phyloP scores from a whole-genome alignment of 1,140 invertebrate genomes.

The Brachionus asplanchnoidis region DNA sequence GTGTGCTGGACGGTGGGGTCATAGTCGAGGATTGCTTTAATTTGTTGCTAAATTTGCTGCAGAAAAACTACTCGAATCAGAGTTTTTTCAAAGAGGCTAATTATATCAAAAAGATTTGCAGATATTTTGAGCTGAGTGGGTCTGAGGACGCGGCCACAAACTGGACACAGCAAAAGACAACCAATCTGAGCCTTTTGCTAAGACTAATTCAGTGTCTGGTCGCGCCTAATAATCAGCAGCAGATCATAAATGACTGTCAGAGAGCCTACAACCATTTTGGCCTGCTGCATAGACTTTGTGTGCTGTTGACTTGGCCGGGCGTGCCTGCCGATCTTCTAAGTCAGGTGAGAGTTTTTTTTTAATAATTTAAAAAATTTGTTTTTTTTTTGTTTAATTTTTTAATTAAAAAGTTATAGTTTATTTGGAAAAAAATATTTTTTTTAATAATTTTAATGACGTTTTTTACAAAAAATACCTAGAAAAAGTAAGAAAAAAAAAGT shows the following conservation, averaged over 20 bases:
- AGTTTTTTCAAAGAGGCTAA: conserved; percentile 94
- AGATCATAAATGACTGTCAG: conserved; percentile 75
- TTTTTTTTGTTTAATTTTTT: too few species aligned
- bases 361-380: too few species aligned
- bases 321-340: conserved; percentile 91
- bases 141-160: conserved; percentile 61
- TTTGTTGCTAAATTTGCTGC: conserved; percentile 86
- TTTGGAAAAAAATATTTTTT: too few species aligned
- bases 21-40: conserved; percentile 95
- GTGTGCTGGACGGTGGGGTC: conserved; percentile 79
- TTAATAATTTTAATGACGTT: too few species aligned
- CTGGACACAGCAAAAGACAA: conserved; percentile 90
- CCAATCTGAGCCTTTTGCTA: conserved; percentile 84
- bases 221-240: conserved; percentile 76
- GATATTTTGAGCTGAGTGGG: conserved; percentile 72
- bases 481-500: too few species aligned
- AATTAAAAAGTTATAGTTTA: too few species aligned
- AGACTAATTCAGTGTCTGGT: conserved; percentile 83
- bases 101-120: conserved; percentile 80
- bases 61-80: conserved; percentile 93
- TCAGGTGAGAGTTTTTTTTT: conserved; percentile 61
- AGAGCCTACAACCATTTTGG: conserved; percentile 77
- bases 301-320: conserved; percentile 87
- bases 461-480: too few species aligned
- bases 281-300: conserved; percentile 68